phyloP scores from a whole-genome alignment of 2,888 invertebrate species.

The Caenorhabditis uteleia region DNA sequence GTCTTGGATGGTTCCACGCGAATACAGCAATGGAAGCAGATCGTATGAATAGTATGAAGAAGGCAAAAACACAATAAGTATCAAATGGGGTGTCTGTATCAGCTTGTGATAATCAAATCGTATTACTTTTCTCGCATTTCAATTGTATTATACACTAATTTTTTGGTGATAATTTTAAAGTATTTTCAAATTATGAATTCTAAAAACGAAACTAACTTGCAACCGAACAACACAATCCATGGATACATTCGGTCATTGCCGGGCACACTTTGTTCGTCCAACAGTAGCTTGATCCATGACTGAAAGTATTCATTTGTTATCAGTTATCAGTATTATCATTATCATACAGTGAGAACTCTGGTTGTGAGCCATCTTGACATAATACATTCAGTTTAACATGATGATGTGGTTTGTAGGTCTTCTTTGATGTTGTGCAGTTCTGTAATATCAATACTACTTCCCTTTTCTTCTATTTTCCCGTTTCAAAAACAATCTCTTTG shows the following conservation, averaged over 20 bases:
- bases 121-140: neutral
- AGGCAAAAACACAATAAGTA: conserved; percentile 18
- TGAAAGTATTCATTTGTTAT: conserved; percentile 24
- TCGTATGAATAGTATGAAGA: conserved; percentile 32
- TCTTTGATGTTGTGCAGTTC: conserved; percentile 24
- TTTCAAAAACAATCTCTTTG: no score
- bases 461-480: neutral
- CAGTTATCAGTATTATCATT: neutral
- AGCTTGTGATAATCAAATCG: neutral
- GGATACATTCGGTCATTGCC: conserved; percentile 55
- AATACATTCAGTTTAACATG: conserved; percentile 48
- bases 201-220: conserved; percentile 52
- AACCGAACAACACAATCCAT: conserved; percentile 63
- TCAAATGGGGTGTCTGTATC: neutral
- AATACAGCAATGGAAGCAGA: conserved; percentile 65
- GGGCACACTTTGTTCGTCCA: conserved; percentile 68
- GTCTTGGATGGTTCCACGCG: conserved; percentile 64
- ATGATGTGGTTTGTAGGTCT: conserved; percentile 28
- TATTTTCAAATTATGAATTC: conserved; percentile 2
- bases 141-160: neutral
- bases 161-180: neutral
- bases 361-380: conserved; percentile 64
- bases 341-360: conserved; percentile 64
- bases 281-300: conserved; percentile 67
- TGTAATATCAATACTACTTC: conserved; percentile 9